Conservation (phyloP, 2,113 vertebrate species). For the Xiphophorus hellerii region DNA sequence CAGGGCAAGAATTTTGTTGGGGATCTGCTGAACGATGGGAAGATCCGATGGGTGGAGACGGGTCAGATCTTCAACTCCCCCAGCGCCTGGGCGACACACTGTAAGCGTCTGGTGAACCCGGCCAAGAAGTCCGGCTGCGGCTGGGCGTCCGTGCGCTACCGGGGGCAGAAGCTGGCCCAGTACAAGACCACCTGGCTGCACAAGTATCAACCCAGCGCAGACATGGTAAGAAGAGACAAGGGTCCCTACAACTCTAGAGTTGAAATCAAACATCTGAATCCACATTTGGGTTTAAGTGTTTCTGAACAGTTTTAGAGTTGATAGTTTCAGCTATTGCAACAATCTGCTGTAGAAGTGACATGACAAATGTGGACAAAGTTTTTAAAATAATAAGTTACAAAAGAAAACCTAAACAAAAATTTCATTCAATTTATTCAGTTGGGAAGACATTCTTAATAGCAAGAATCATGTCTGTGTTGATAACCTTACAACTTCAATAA, state of each 20-base stretch:
- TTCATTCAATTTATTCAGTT: too few relatives aligned
- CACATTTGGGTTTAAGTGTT: neutral
- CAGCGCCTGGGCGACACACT: conserved; percentile 98
- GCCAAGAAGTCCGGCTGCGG: conserved; percentile 98
- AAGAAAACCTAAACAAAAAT: too few relatives aligned
- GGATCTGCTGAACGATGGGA: conserved; percentile 90
- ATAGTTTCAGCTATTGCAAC: neutral
- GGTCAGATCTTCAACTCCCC: conserved; percentile 96
- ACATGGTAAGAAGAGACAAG: conserved; percentile 83
- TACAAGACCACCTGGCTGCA: conserved; percentile 96
- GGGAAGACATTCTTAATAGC: neutral
- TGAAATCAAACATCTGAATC: neutral
- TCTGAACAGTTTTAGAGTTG: neutral
- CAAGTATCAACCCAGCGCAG: conserved; percentile 87
- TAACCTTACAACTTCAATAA: too few relatives aligned
- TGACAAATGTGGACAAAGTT: neutral
- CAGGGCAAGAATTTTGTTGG: conserved; percentile 97
- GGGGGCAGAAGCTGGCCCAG: conserved; percentile 95
- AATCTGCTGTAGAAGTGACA: neutral
- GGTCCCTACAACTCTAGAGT: too few relatives aligned
- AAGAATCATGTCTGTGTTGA: too few relatives aligned
- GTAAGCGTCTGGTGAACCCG: conserved; percentile 95
- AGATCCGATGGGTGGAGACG: conserved; percentile 95
- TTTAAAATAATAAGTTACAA: neutral
- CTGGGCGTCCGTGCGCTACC: conserved; percentile 95